phyloP scores from a whole-genome alignment of 2,888 invertebrate species.

The Drosophila peninsularis region DNA sequence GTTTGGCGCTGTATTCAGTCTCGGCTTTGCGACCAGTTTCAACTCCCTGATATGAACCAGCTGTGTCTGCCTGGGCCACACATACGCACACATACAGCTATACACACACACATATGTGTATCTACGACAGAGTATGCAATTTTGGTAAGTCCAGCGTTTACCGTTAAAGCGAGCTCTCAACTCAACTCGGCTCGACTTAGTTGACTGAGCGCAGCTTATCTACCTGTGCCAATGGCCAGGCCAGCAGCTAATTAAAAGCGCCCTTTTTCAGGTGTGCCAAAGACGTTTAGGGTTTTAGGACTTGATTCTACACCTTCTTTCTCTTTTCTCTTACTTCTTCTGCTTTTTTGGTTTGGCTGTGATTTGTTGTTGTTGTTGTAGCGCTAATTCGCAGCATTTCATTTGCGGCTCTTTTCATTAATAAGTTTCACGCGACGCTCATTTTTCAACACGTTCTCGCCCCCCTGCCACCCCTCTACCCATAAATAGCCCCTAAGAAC shows the following conservation, averaged over 20 bases:
- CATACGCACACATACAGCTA: constrained; percentile 11
- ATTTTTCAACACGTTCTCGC: constrained; percentile 66
- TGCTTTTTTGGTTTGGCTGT: not conserved
- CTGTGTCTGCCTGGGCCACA: constrained; percentile 60
- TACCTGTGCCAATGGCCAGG: constrained; percentile 23
- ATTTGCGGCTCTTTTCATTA: constrained; percentile 77
- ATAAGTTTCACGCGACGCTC: constrained; percentile 81
- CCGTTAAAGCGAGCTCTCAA: constrained; percentile 46
- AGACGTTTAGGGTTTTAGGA: constrained; percentile 12
- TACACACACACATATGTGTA: not conserved
- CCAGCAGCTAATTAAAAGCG: constrained; percentile 37
- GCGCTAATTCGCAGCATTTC: constrained; percentile 65
- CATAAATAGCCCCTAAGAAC: not conserved
- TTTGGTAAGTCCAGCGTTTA: constrained; percentile 69
- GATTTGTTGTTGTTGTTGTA: constrained; percentile 45
- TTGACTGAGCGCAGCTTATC: constrained; percentile 10
- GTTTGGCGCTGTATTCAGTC: constrained; percentile 51
- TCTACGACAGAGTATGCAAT: constrained; percentile 38
- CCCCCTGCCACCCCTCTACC: not conserved
- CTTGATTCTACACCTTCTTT: constrained; percentile 23
- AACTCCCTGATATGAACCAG: constrained; percentile 68
- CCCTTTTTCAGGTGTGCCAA: constrained; percentile 26
- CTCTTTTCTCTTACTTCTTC: constrained; percentile 14
- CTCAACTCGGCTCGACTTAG: constrained; percentile 7
- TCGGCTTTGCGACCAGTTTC: constrained; percentile 42